Evolutionary conservation across 2,797 vertebrate species (phyloP).

Genomic region (Craterocephalus amniculus): DNA sequence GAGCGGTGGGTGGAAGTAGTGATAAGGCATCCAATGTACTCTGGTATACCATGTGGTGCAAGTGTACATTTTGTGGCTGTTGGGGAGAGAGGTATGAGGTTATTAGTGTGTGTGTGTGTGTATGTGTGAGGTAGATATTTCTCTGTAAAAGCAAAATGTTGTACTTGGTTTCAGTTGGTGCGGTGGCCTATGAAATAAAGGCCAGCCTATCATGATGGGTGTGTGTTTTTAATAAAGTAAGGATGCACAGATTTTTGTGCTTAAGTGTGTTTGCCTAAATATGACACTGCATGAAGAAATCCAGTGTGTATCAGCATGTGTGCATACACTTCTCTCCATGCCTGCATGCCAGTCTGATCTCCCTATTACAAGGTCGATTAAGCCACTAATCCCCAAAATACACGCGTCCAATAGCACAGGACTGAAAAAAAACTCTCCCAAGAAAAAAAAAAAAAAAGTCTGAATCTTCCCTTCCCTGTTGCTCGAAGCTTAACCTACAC

Average conservation of each 20-base stretch:
- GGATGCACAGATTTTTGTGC: conserved; percentile 62
- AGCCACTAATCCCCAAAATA: conserved; percentile 89
- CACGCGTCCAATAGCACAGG: conserved; percentile 83
- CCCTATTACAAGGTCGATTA: conserved; percentile 90
- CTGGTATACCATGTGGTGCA: conserved; percentile 51
- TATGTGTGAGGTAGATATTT: conserved; percentile 38
- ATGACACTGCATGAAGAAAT: conserved; percentile 52
- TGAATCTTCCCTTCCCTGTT: conserved; percentile 73
- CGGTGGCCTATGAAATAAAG: conserved; percentile 63
- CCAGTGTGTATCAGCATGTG: conserved; percentile 50
- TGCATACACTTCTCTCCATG: conserved; percentile 75
- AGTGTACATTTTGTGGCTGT: conserved; percentile 72
- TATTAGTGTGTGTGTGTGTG: conserved; percentile 55
- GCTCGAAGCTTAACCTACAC: conserved; percentile 79
- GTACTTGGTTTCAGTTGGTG: conserved; percentile 45
- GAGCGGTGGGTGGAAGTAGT: conserved; percentile 67
- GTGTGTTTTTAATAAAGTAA: conserved; percentile 66
- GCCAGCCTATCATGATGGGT: conserved; percentile 32
- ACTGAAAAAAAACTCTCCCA: conserved; percentile 67
- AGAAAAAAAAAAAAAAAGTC: conserved; percentile 57
- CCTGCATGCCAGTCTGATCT: conserved; percentile 84
- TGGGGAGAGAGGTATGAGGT: conserved; percentile 71
- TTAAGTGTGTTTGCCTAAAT: conserved; percentile 66
- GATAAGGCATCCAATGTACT: conserved; percentile 73
- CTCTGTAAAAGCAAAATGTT: conserved; percentile 43